Percentiles rank a stretch among this genome's conserved stretches.
phyloP scores from a whole-genome alignment of 92 coral and sea anemone genomes.

The Bergia puertoricense region DNA sequence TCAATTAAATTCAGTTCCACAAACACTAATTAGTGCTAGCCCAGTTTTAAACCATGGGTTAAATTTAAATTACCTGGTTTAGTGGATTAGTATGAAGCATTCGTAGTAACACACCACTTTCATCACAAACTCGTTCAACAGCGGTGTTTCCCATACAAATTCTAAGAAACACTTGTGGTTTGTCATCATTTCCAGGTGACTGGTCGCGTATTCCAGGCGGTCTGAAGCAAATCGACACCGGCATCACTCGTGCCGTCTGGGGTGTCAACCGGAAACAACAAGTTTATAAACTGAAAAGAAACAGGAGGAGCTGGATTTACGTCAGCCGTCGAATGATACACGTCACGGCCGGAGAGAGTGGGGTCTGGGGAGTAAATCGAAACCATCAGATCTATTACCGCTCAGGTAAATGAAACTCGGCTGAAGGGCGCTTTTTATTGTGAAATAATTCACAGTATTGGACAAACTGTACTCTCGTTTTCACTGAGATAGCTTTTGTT shows the following conservation, averaged over 20 bases:
- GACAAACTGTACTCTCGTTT: too few species aligned
- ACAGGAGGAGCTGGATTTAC: background rate
- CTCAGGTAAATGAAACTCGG: background rate
- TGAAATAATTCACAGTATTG: background rate
- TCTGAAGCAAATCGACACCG: background rate
- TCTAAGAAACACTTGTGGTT: too few species aligned
- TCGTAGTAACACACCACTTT: too few species aligned
- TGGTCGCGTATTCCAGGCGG: background rate
- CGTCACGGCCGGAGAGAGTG: background rate
- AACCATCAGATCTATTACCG: constrained; percentile 1
- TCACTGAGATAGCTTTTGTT: background rate
- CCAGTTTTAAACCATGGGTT: too few species aligned
- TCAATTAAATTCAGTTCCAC: too few species aligned
- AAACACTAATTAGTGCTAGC: too few species aligned
- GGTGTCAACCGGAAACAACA: background rate
- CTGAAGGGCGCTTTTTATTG: background rate
- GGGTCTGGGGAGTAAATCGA: constrained; percentile 4
- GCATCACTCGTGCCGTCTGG: background rate
- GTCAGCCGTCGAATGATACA: background rate
- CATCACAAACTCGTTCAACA: too few species aligned
- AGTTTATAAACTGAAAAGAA: background rate
- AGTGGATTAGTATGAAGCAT: too few species aligned
- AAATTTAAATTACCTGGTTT: too few species aligned
- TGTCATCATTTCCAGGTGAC: background rate
- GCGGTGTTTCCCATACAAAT: too few species aligned